These are phyloP conservation scores for Pseudopleuronectes americanus DNA, from an alignment of 2,797 vertebrate genomes.

Conservation along the genomic window DNA sequence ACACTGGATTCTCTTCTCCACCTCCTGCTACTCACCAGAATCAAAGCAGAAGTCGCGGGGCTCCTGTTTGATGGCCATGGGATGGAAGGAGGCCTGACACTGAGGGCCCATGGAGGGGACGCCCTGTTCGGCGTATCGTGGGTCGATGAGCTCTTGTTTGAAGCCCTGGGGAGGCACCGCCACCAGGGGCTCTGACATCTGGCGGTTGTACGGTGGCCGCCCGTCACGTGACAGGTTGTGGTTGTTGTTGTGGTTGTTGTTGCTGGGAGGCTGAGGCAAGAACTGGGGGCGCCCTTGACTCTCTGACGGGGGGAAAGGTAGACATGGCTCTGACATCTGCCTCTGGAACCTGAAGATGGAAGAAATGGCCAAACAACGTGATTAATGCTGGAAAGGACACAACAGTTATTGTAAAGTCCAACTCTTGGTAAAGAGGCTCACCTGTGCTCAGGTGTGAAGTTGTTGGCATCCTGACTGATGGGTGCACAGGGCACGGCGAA, in stretches of 20 bases:
- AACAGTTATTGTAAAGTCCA: not conserved
- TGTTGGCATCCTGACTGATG: constrained; percentile 85
- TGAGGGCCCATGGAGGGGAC: constrained; percentile 81
- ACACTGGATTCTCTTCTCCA: not conserved
- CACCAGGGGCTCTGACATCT: constrained; percentile 95
- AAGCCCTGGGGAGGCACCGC: constrained; percentile 90
- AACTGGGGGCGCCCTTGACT: constrained; percentile 85
- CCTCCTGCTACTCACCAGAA: constrained; percentile 86
- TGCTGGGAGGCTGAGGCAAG: constrained; percentile 81
- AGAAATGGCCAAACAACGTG: not conserved
- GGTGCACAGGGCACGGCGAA: constrained; percentile 90
- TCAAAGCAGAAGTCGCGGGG: constrained; percentile 96
- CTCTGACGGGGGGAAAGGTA: constrained; percentile 84
- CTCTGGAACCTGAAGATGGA: constrained; percentile 88
- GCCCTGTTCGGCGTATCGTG: constrained; percentile 89
- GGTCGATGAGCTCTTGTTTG: constrained; percentile 94
- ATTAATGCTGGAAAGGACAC: no score
- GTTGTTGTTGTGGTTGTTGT: constrained; percentile 48
- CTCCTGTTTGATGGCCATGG: constrained; percentile 96
- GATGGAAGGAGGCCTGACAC: constrained; percentile 80
- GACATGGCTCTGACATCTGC: constrained; percentile 94
- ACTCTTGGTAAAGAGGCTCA: constrained; percentile 59
- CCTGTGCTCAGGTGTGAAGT: constrained; percentile 93
- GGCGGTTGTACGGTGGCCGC: constrained; percentile 91
- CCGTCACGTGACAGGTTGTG: constrained; percentile 82